A percentile compares a stretch with the other conserved stretches of the same genome.
Conservation (phyloP, 1,140 invertebrate species). For the Zaprionus camerounensis region DNA sequence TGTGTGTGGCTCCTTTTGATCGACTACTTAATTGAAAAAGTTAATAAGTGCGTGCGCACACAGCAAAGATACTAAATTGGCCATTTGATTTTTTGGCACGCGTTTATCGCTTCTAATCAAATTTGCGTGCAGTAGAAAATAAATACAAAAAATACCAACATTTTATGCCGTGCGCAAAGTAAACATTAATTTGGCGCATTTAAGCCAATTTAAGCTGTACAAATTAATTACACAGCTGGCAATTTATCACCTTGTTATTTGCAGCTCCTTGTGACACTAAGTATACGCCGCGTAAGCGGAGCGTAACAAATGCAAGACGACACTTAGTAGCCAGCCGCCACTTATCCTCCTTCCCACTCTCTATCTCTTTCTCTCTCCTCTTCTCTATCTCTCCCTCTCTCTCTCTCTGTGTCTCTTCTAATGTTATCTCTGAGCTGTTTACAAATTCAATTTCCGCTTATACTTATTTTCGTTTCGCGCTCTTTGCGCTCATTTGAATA, state of each 20-base stretch:
- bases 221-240: conserved; percentile 71
- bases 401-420: conserved; percentile 28
- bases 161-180: conserved; percentile 27
- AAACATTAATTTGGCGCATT: conserved; percentile 67
- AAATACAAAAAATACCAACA: conserved; percentile 24
- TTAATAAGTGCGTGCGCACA: conserved; percentile 60
- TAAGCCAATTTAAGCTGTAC: conserved; percentile 72
- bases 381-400: conserved; percentile 9
- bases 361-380: conserved; percentile 8
- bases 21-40: conserved; percentile 79
- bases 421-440: conserved; percentile 34
- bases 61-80: conserved; percentile 44
- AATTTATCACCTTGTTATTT: conserved; percentile 65
- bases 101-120: conserved; percentile 52
- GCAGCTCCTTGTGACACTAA: conserved; percentile 43
- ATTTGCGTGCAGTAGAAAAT: conserved; percentile 44
- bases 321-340: conserved; percentile 57
- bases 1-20: conserved; percentile 56
- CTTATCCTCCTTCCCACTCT: background rate
- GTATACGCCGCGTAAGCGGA: conserved; percentile 58
- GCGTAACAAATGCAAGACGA: conserved; percentile 65
- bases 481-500: conserved; percentile 70
- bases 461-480: conserved; percentile 24
- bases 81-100: conserved; percentile 38
- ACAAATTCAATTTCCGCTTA: conserved; percentile 79